Base-by-base conservation (phyloP, 2,888 invertebrate genomes). In the Tenthredo scrophulariae region DNA sequence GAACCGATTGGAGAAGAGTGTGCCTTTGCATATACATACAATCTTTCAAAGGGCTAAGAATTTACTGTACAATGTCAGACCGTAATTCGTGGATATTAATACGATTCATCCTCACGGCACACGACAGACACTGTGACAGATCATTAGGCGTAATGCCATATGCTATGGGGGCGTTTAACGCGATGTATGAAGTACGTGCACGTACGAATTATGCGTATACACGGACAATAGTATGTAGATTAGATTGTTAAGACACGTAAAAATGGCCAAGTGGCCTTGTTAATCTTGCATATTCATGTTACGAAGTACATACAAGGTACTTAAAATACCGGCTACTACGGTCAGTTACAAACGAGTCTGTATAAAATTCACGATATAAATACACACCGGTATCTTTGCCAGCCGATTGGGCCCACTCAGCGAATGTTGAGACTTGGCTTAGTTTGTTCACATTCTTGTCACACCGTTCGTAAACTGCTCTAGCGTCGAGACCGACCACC, bases 381-480 rank as follows among this genome's bases (percentile, higher is more conserved):
- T 80, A 58, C 62, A 58, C 46, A 94, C 94, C 95, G 54, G 95
- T 95, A 65, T 94, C 94, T 89, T 95, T 95, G 82, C 94, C 95
- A 58, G 93, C 94, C 54, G 93, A 92, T 89, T 95, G 95, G 0
- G 95, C 95, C 95, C 95, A 96, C 85, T 94, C 94, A 85, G 95
- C 94, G 46, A 95, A 92, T 62, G 94, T 94, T 0, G 93, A 91
- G 0, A 95, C 86, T 87, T 91, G 91, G 86, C 93, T 92, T 83
- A 87, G 87, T 50, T 91, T 88, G 87, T 93, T 91, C 79, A 91
- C 88, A 40, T 80, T 87, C 1, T 93, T 92, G 50, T 95, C 94
- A 86, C 94, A 94, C n/a, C 89, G 90, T 65, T 93, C 91, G 86
- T 93, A 84, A 84, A 93, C 91, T 9, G 92, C 93, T 86, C 89